Conservation (phyloP, 2,797 vertebrate species). For the Pelochelys cantorii region DNA sequence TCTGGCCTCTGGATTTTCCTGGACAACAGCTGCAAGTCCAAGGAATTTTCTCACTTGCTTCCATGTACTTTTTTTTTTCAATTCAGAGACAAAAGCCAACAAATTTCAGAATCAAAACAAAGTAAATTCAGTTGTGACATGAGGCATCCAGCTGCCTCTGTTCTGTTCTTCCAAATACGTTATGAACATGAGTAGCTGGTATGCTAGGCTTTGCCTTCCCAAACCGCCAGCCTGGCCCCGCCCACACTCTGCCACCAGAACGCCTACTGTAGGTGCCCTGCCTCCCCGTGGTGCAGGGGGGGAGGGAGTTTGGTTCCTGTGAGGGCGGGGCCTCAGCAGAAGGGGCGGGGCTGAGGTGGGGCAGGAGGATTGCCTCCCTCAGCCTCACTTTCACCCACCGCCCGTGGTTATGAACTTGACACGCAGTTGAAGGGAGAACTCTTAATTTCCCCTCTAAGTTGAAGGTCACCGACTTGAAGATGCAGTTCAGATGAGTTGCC, state of each 20-base stretch:
- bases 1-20: neutral
- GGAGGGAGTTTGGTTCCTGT: too few species aligned
- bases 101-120: neutral
- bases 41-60: neutral
- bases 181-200: neutral
- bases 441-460: slow-evolving; percentile 33
- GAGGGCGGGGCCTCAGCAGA: too few species aligned
- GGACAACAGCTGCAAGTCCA: neutral
- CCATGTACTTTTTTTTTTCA: neutral
- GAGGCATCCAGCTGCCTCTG: neutral
- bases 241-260: too few species aligned
- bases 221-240: too few species aligned
- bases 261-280: too few species aligned
- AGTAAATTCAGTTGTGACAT: neutral
- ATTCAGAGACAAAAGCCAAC: neutral
- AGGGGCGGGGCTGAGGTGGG: too few species aligned
- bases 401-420: neutral
- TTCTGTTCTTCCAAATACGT: neutral
- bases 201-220: too few species aligned
- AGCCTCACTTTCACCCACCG: too few species aligned
- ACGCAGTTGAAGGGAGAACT: slow-evolving; percentile 17
- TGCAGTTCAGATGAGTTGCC: slow-evolving; percentile 2
- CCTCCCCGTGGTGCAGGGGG: too few species aligned
- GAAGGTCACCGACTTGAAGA: slow-evolving; percentile 10
- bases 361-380: too few species aligned